Base-by-base conservation (phyloP, 2,888 invertebrate species). In the Chalcosyrphus nemorum region DNA sequence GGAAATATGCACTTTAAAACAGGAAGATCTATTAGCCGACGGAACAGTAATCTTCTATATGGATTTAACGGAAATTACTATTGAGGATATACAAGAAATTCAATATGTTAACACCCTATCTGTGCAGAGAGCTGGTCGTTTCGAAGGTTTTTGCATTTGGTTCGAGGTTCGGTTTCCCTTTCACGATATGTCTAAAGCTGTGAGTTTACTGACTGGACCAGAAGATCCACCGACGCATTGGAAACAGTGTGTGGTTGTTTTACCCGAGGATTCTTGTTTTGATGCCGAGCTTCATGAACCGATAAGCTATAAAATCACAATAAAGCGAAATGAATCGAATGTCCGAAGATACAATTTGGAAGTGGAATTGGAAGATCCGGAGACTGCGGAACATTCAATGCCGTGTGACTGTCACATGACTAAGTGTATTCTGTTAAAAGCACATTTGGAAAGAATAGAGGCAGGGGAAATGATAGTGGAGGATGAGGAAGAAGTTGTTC, bases 181-280 rank as follows among this genome's bases (percentile, higher is more conserved):
- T 68, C 86, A 87, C 15, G 93, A 94, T 1, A 87, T 90, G 35
- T 90, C 88, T 4, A 93, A 94, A 86, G 91, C 93, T 11, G 93
- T 96, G 4, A 91, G 92, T 2, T 95, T 98, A 88, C 95, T 95
- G 61, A 98, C 98, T 0, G 95, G 96, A 0, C 98, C 98, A 2
- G 92, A 93, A 41, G 92, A 93, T 0, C 93, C 93, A 0, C 92
- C 94, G 19, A 98, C 98, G 0, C 98, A 98, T 92, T 98, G 98
- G 98, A 97, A 98, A 89, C 98, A 98, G 91, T 97, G 97, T 0
- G 93, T 97, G 0, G 94, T 98, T 86, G 93, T 97, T 1, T 91
- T 98, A 50, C 97, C 97, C 0, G 90, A 93, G 17, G 92, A 93
- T 70, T 75, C 93, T 94, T 57, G 94, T 91, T 89, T 90, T 90